Base-by-base conservation (phyloP, 1,140 invertebrate genomes). In the Globodera rostochiensis region DNA sequence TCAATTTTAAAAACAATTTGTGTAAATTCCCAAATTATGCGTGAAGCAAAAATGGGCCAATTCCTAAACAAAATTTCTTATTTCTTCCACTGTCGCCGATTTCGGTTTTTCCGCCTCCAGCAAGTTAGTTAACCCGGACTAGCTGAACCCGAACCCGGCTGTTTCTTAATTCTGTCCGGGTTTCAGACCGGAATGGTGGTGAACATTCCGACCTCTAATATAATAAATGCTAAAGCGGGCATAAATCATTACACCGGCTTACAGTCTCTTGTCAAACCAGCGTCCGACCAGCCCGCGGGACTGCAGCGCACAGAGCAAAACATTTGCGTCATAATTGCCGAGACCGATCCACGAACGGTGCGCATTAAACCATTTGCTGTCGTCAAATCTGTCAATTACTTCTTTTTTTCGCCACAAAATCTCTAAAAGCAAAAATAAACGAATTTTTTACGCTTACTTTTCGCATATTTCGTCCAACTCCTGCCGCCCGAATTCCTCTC, bases 401-500 rank as follows among this genome's bases (percentile, higher is more conserved):
- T 36, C 50, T 80, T 36, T 36, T 36, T 36, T 36, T 36, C 1
- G 36, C 36, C 36, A 36, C 36, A 36, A 36, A 36, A 36, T 36
- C 36, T 1, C 36, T 36, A 36, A 36, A 2, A 36, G 1, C 36
- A 36, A 36, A 36, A n/a, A 53, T 8, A 45, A 45, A 57, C 7
- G 49, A 46, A 47, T n/a, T 25, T 60, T 11, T 45, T 53, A 3
- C 1, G 75, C 50, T 82, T 47, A 86, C 86, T 66, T 76, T 77
- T 88, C 86, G 66, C 85, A 86, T 47, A 87, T 78, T n/a, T 77
- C 47, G 66, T 86, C 86, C 67, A 86, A 57, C 47, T 87, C 86
- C 36, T 74, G 45, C 80, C 86, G 87, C 53, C 11, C 49, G 67
- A 86, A 86, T 49, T 86, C 86, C 49, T 81, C 69, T 13, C 77